Base-by-base conservation (phyloP, 23 tunicate species). In the Trididemnum miniatum region DNA sequence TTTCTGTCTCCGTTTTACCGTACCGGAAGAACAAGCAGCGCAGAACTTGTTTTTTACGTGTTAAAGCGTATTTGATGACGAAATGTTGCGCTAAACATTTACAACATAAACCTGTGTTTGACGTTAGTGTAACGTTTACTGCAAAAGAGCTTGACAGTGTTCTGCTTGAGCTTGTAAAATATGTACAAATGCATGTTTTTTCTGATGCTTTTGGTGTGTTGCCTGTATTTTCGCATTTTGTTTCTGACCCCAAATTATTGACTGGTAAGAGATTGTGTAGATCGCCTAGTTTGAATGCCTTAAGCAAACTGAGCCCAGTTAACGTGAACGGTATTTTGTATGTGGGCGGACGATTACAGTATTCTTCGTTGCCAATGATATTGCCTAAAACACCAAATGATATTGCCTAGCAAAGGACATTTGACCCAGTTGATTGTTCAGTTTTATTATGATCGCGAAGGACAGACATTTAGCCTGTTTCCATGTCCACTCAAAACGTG, bases 291-390 rank as follows among this genome's bases (percentile, higher is more conserved):
- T 62, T 62, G 67, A 22, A 24, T n/a, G 20, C 77, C 40, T 30
- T 71, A 71, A 15, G 77, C 24, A 71, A 71, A 24, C 40, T 71
- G 0, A 35, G 50, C 20, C 77, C 77, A 15, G 44, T 71, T 22
- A 40, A 28, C 24, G 77, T 71, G 25, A 35, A 71, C 22, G 77
- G 77, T 20, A 37, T 71, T 71, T 9, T 71, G 77, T 71, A 71
- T 71, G 77, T 71, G 36, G 80, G 80, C 22, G 80, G 80, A 18
- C 80, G 63, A 39, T 35, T 76, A 40, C 80, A 76, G 40, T 38
- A 49, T 0, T 49, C 80, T 20, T 30, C 62, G 20, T 35, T 76
- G 22, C 18, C 30, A 20, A 12, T n/a, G 5, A n/a, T n/a, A n/a
- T n/a, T 30, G 36, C 36, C 20, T 4, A 37, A 80, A 80, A 39